Base-by-base conservation (phyloP, 2,113 vertebrate species). In the Campylomormyrus numenius region DNA sequence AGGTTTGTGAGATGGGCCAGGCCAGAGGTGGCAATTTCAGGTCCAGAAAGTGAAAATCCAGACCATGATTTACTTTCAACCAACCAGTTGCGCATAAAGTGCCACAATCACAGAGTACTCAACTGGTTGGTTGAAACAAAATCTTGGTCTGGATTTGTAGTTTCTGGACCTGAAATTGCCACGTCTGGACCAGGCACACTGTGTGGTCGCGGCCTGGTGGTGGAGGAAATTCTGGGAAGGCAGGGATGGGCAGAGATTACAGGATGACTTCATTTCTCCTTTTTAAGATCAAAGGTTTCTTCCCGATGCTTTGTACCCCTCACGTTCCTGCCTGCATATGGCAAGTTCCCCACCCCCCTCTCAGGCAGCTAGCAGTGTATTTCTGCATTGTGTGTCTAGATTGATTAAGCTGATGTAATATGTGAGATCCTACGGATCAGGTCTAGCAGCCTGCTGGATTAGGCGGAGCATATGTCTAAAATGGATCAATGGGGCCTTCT, bases 381-480 rank as follows among this genome's bases (percentile, higher is more conserved):
- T 62, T 62, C 56, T 24, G 56, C 7, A 21, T 6, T 24, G 56
- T 58, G 56, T 8, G 52, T 85, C 80, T 24, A 66, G 80, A 85
- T 52, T 89, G 85, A 89, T 89, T 48, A 89, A 62, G 53, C 52
- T 42, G 48, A 56, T 27, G 77, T 48, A 85, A 85, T 74, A 31
- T 85, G 80, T 19, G 9, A 83, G 80, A 27, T 85, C 39, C 11
- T 85, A n/a, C 35, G 21, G 15, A 21, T 58, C 49, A 7, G 19
- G 2, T 9, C 10, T 5, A 21, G 80, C 83, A 48, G 52, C 24
- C 3, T n/a, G 5, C 50, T 62, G 24, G 50, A 62, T 85, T 85
- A 89, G n/a, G 39, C 7, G 21, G 39, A 21, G 19, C 35, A 0
- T 24, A 31, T n/a, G 49, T 85, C 89, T 48, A n/a, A 66, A 49